Percentiles rank a stretch among this genome's conserved stretches.
Evolutionary conservation across 2,797 vertebrate genomes (phyloP).

Genomic region (Ataeniobius toweri): DNA sequence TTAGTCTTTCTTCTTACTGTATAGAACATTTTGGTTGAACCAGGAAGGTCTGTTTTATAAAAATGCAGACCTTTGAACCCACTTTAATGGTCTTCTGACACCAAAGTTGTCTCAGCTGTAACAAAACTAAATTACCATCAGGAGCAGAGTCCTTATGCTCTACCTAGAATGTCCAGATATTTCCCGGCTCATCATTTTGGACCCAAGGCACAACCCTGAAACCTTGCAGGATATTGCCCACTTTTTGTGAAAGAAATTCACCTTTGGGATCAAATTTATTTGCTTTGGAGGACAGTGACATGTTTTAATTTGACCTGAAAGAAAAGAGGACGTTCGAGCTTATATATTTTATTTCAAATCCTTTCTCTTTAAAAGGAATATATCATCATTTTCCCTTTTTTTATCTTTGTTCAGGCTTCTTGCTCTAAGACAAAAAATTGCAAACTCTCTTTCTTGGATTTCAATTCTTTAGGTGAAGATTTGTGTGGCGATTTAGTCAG

Average conservation of each 20-base stretch:
- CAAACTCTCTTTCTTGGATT: neutral
- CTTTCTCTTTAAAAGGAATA: neutral
- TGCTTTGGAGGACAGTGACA: neutral
- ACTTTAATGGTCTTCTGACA: neutral
- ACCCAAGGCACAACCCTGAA: slow-evolving; percentile 8
- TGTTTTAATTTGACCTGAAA: neutral
- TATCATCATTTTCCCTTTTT: neutral
- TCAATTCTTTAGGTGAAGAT: neutral
- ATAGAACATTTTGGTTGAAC: neutral
- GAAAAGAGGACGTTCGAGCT: slow-evolving; percentile 13
- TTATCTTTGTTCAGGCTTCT: neutral
- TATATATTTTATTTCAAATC: neutral
- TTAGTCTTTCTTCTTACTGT: slow-evolving; percentile 1
- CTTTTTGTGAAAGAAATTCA: neutral
- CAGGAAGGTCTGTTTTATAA: neutral
- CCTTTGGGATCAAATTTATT: neutral
- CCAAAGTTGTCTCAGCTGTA: neutral
- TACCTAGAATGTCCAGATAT: too few relatives aligned
- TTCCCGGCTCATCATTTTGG: neutral
- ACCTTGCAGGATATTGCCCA: neutral
- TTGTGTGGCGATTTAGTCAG: neutral
- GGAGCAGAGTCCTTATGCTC: too few relatives aligned
- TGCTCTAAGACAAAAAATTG: neutral
- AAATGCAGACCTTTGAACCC: neutral
- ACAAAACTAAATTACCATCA: too few relatives aligned